Evolutionary conservation across 1,140 invertebrate species (phyloP).

Genomic region (Drosophila subobscura): DNA sequence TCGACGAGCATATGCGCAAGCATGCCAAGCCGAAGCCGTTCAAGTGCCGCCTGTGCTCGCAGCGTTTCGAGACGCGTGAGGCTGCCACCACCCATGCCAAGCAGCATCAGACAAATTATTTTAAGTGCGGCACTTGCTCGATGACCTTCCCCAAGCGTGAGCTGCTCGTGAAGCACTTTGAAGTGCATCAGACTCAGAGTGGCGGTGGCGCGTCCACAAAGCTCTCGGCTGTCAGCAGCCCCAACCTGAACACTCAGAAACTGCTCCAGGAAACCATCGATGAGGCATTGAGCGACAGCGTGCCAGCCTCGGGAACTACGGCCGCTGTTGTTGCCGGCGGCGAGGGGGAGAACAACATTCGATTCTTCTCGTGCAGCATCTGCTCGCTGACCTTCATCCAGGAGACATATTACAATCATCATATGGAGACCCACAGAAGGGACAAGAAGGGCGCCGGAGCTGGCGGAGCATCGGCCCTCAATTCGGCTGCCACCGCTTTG

Average conservation of each 20-base stretch:
- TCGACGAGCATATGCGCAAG: conserved; percentile 81
- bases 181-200: conserved; percentile 70
- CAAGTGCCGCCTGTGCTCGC: conserved; percentile 81
- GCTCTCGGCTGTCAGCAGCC: conserved; percentile 31
- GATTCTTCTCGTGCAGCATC: conserved; percentile 83
- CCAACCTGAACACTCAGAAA: conserved; percentile 79
- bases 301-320: conserved; percentile 43
- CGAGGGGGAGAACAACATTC: conserved; percentile 73
- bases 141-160: conserved; percentile 82
- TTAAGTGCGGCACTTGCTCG: conserved; percentile 82
- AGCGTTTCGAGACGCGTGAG: conserved; percentile 81
- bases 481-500: conserved; percentile 69
- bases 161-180: conserved; percentile 77
- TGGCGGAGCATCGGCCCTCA: conserved; percentile 48
- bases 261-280: conserved; percentile 83
- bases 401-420: conserved; percentile 83
- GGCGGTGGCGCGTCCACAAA: conserved; percentile 17
- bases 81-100: conserved; percentile 81
- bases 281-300: conserved; percentile 76
- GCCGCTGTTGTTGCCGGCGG: conserved; percentile 53
- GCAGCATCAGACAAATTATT: conserved; percentile 80
- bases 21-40: conserved; percentile 82
- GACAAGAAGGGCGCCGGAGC: conserved; percentile 61
- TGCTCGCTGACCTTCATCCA: conserved; percentile 83
- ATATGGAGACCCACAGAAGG: conserved; percentile 82